Evolutionary conservation across 2,113 vertebrate species (phyloP), one percentile per base, ranked within the genome.

Genomic region (Barnardius zonarius): DNA sequence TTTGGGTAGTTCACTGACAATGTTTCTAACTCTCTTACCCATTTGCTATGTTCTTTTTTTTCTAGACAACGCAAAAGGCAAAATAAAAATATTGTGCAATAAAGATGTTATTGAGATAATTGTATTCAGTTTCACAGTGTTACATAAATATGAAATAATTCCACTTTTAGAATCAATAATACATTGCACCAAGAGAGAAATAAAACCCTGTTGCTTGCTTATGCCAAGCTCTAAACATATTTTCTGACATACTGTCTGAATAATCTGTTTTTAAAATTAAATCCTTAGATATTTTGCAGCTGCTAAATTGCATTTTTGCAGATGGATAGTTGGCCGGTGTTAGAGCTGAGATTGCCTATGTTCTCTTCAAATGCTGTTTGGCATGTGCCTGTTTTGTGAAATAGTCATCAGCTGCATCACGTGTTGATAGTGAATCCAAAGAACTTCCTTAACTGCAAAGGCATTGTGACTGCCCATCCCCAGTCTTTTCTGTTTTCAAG

Each of bases 241-340:
- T 90, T 95, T 83, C 24, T 88, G 49, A 57, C 27, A 49, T 66
- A 57, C 28, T 67, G 3, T 52, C 59, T 90, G 49, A 73, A 74
- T 86, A 80, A 66, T 83, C 27, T 87, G 13, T 62, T 35, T 75
- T 79, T 83, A 72, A 85, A 86, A 77, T 74, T 13, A 75, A 92
- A 55, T 28, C 27, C 9, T 66, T 33, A 23, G 30, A 22, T 82
- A 43, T 52, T 83, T 80, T 77, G 17, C 37, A 72, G 61, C 49
- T 94, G n/a, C 59, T 62, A 31, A 73, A 66, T 11, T 62, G 9
- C 3, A 41, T 39, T 64, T 92, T 73, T 76, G 14, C 37, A 70
- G 20, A 46, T 67, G n/a, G 5, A 2, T 55, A 43, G 16, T 20
- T 76, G 25, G 16, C 27, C 48, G n/a, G 3, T 73, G 27, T 80